Evolutionary conservation across 2,888 invertebrate genomes (phyloP).

Genomic region (Caenorhabditis uteleia): DNA sequence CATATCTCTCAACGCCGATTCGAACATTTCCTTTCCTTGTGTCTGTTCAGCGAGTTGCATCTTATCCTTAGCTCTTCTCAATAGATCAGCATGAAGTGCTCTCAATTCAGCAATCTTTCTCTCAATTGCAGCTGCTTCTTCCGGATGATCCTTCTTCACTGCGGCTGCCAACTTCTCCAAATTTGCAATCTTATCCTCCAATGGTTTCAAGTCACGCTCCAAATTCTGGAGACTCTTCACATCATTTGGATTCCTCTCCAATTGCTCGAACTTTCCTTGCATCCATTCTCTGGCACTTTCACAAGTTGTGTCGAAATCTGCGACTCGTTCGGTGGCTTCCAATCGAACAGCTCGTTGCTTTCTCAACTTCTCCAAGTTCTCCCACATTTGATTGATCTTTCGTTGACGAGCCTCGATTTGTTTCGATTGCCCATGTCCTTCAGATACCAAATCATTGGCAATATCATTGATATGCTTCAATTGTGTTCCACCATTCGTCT

Average conservation of each 20-base stretch:
- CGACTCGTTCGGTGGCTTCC: constrained; percentile 90
- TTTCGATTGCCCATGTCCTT: constrained; percentile 78
- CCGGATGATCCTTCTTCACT: constrained; percentile 84
- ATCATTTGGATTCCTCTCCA: constrained; percentile 75
- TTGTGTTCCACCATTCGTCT: constrained; percentile 83
- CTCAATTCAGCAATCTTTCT: constrained; percentile 84
- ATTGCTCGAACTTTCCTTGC: constrained; percentile 89
- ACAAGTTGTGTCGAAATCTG: constrained; percentile 91
- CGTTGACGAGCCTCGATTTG: constrained; percentile 43
- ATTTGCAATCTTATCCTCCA: constrained; percentile 85
- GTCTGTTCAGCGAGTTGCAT: constrained; percentile 87
- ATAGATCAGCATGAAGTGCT: constrained; percentile 85
- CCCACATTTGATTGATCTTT: constrained; percentile 81
- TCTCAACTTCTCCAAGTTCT: constrained; percentile 48
- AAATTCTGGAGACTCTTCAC: constrained; percentile 74
- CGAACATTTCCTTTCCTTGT: constrained; percentile 89
- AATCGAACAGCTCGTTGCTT: constrained; percentile 79
- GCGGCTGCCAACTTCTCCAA: constrained; percentile 85
- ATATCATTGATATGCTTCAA: constrained; percentile 87
- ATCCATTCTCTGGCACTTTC: constrained; percentile 98
- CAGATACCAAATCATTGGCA: constrained; percentile 83
- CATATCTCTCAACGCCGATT: constrained; percentile 69
- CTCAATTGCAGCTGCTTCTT: constrained; percentile 85
- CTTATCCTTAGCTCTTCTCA: constrained; percentile 82
- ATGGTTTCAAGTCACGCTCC: constrained; percentile 90